Conservation (phyloP, 1,140 invertebrate species). For the Archivesica marissinica region DNA sequence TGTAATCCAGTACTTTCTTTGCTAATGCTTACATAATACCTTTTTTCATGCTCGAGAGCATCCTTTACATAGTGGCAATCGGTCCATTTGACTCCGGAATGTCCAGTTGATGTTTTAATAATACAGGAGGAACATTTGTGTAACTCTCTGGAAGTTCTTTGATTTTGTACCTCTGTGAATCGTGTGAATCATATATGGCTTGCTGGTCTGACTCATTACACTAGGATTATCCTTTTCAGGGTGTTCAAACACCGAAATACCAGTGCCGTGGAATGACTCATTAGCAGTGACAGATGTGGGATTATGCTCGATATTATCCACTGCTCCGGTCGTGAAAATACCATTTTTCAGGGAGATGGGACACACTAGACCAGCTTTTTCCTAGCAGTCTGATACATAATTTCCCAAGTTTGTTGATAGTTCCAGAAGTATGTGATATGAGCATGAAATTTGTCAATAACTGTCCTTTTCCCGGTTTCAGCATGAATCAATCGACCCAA, state of each 20-base stretch:
- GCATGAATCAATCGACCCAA: slow-evolving; percentile 1
- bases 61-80: neutral
- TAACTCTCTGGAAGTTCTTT: slow-evolving; percentile 30
- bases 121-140: slow-evolving; percentile 12
- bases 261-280: slow-evolving; percentile 69
- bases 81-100: neutral
- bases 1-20: too few relatives aligned
- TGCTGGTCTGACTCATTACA: neutral
- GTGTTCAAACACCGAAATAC: slow-evolving; percentile 69
- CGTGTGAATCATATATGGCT: neutral
- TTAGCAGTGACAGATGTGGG: slow-evolving; percentile 62
- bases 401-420: slow-evolving; percentile 23
- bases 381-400: slow-evolving; percentile 19
- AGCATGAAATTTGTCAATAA: neutral
- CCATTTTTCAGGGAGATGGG: slow-evolving; percentile 47
- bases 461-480: neutral
- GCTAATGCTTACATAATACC: neutral
- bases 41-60: neutral
- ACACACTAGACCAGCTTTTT: slow-evolving; percentile 56
- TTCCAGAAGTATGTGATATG: neutral
- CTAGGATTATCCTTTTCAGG: slow-evolving; percentile 29
- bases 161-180: neutral
- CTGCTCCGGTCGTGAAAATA: slow-evolving; percentile 66
- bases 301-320: slow-evolving; percentile 75
- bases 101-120: neutral